Evolutionary conservation across 2,797 vertebrate genomes (phyloP), one percentile per base, ranked within the genome.

Genomic region (Chrysocyon brachyurus): DNA sequence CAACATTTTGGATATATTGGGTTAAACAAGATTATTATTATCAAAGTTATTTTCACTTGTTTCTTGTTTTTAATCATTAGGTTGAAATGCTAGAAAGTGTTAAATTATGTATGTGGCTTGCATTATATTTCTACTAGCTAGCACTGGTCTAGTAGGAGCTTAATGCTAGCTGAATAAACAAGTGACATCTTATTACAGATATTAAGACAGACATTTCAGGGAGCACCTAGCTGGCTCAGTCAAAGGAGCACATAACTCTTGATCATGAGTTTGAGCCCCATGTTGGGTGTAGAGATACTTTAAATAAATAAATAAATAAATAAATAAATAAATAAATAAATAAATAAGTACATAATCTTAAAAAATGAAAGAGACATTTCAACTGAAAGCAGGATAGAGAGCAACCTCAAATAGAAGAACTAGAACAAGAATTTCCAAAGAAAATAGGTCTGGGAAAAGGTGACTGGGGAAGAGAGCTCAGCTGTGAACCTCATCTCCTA

Each of bases 401-500:
- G 77, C 14, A 86, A 73, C 90, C 92, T 92, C 81, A 87, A 82
- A 91, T 31, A 46, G 10, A 88, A n/a, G 8, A 93, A 91, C 22
- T 57, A 95, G 72, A 82, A 49, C 49, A 82, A 78, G n/a, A 90
- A 87, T 88, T 86, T 88, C 85, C 56, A 77, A 81, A 91, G n/a
- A 87, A 97, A 96, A 85, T 64, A 77, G 49, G 31, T 52, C 31
- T 93, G 85, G 22, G 7, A 85, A 28, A 12, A 54, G 21, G 36
- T 28, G n/a, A 63, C 31, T 11, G 28, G 10, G 46, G 31, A 57
- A 93, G 36, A 93, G 1, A 33, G 11, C 28, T 87, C 40, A 90
- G 52, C 54, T 72, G 19, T 91, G 63, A 82, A 26, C 54, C 66
- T 61, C 28, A 73, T 28, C 40, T 82, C 36, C 73, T 88, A 57